Evolutionary conservation across 2,113 vertebrate species (phyloP).

Genomic region (Speoplatyrhinus poulsoni): DNA sequence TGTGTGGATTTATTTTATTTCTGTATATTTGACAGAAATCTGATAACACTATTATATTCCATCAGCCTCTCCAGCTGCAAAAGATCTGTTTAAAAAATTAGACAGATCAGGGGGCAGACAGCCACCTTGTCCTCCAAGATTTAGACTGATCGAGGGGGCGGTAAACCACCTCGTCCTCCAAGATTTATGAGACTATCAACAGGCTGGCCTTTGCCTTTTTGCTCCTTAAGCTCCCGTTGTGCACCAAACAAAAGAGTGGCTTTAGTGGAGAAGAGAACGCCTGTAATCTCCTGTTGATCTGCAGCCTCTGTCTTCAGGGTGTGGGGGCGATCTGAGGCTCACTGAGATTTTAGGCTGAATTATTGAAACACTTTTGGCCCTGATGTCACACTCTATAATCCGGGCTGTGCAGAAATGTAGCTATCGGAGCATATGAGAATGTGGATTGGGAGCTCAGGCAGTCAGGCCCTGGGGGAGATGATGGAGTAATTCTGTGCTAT

Average conservation of each 20-base stretch:
- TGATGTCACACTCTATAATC: constrained; percentile 11
- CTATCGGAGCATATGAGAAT: background rate
- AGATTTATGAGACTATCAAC: constrained; percentile 37
- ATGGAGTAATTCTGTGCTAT: too few relatives aligned
- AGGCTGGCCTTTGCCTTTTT: constrained; percentile 6
- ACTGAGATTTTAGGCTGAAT: constrained; percentile 20
- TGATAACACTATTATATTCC: background rate
- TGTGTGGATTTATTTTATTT: background rate
- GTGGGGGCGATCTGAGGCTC: background rate
- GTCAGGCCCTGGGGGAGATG: too few relatives aligned
- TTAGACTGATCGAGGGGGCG: constrained; percentile 15
- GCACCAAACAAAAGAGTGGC: constrained; percentile 2
- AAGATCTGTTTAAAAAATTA: constrained; percentile 30
- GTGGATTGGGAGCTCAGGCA: constrained; percentile 3
- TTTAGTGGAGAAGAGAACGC: constrained; percentile 5
- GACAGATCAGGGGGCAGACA: constrained; percentile 6
- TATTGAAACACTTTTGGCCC: constrained; percentile 12
- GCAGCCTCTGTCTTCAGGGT: constrained; percentile 5
- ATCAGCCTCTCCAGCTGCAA: constrained; percentile 1
- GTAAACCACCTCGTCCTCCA: constrained; percentile 2
- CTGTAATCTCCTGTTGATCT: constrained; percentile 10
- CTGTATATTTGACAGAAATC: background rate
- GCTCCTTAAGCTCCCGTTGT: constrained; percentile 7
- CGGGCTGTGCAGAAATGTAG: constrained; percentile 24
- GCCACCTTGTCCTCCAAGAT: constrained; percentile 17